These are phyloP conservation scores for Cinclus mexicanus DNA, from an alignment of 2,113 vertebrate species.

Conservation along the genomic window DNA sequence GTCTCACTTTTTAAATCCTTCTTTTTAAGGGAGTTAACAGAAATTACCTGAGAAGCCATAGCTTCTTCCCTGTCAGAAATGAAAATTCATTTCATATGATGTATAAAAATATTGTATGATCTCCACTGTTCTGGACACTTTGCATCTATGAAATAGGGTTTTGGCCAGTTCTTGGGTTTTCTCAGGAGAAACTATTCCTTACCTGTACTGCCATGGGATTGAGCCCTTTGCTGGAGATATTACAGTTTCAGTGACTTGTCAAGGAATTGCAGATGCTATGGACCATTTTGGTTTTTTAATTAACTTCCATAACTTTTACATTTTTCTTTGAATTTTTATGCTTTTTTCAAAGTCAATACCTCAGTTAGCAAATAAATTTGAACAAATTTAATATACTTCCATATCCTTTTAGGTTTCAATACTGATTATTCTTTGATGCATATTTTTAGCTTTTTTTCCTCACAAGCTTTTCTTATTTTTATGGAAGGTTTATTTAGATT, in stretches of 20 bases:
- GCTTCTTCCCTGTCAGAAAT: not conserved
- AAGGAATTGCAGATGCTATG: not conserved
- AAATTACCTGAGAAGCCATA: not conserved
- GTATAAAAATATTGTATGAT: not conserved
- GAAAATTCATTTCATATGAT: not conserved
- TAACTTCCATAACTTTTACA: not conserved
- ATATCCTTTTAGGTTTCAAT: not conserved
- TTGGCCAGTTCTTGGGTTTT: not conserved
- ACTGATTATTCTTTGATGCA: not conserved
- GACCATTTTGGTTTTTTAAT: not conserved
- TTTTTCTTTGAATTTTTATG: not conserved
- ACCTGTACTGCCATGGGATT: not conserved
- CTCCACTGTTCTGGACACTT: not conserved
- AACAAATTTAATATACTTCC: not conserved
- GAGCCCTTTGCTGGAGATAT: not conserved
- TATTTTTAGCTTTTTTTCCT: not conserved
- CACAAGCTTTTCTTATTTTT: not conserved
- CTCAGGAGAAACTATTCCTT: not conserved
- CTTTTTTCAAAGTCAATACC: not conserved
- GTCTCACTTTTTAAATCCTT: not conserved
- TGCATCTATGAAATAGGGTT: not conserved
- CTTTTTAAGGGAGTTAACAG: not conserved
- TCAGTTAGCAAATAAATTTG: not conserved
- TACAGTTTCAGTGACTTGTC: not conserved
- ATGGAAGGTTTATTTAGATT: not conserved